These are phyloP conservation scores for Trichopria drosophilae DNA, from an alignment of 2,888 invertebrate species.

Conservation along the genomic window DNA sequence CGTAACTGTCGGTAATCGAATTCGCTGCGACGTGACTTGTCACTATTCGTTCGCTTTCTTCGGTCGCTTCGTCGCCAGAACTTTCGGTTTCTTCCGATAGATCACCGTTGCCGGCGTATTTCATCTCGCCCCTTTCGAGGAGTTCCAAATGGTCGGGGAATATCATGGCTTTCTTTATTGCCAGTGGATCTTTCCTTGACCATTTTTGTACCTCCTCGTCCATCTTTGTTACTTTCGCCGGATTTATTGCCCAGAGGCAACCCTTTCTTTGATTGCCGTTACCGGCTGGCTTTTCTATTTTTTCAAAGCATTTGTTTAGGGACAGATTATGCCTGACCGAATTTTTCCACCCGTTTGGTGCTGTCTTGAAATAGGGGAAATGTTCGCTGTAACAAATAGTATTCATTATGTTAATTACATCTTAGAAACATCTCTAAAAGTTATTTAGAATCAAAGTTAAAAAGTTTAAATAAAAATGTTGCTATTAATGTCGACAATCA, in stretches of 20 bases:
- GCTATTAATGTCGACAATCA: no score
- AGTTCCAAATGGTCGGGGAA: constrained; percentile 86
- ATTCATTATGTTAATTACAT: no score
- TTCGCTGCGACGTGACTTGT: constrained; percentile 56
- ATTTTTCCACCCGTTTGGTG: constrained; percentile 98
- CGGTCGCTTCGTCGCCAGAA: constrained; percentile 63
- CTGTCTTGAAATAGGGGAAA: constrained; percentile 98
- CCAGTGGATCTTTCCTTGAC: constrained; percentile 92
- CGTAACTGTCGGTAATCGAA: constrained; percentile 54
- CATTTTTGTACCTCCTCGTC: constrained; percentile 97
- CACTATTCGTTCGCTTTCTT: constrained; percentile 41
- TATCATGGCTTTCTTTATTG: constrained; percentile 91
- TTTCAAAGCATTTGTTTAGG: constrained; percentile 97
- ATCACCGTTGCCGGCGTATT: constrained; percentile 69
- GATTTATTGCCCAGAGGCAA: constrained; percentile 97
- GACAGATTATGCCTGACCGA: constrained; percentile 97
- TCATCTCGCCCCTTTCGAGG: constrained; percentile 85
- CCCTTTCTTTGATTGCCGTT: constrained; percentile 85
- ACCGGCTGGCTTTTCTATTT: constrained; percentile 91
- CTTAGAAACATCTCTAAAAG: no score
- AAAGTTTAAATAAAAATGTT: no score
- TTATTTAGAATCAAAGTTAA: no score
- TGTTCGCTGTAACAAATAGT: constrained; percentile 81
- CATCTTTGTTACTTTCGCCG: constrained; percentile 93
- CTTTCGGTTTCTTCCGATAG: constrained; percentile 71